Evolutionary conservation across 1,140 invertebrate genomes (phyloP), one percentile per base, ranked within the genome.

Genomic region (Agraylea sexmaculata): DNA sequence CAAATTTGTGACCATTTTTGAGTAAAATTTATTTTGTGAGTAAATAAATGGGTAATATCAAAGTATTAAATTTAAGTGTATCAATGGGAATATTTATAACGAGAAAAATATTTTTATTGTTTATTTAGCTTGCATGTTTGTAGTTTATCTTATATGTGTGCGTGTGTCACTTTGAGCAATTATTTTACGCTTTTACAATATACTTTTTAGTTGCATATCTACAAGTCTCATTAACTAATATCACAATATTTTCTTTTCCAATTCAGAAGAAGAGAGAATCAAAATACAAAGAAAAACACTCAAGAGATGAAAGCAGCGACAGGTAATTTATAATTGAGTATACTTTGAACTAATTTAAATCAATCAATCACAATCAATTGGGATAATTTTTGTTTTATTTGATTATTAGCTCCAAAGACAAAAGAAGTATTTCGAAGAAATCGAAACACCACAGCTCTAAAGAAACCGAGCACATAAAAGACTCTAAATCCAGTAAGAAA

Each of bases 251-350:
- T 35, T 20, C 10, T 40, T 47, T 41, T 42, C 62, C 63, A 55
- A 43, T 52, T 59, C 64, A 70, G 69, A 70, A 70, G 64, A 71
- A 69, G 50, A 62, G 63, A 49, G 53, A 57, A 42, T 52, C 54
- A 44, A 64, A 64, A 55, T 64, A 66, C 32, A 68, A 67, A 47
- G 57, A 55, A 47, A 63, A 57, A 40, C 64, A 57, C 34, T 57
- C 56, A 10, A 55, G 58, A 19, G 49, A 50, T 16, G 62, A 60
- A 27, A 69, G 64, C 34, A 52, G 59, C 17, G 64, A 69, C 18
- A 66, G 60, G 66, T 69, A 54, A 54, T 18, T 42, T 23, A 11
- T 30, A n/a, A n/a, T n/a, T n/a, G n/a, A n/a, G n/a, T n/a, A n/a
- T n/a, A n/a, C n/a, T n/a, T n/a, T n/a, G n/a, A n/a, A n/a, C n/a